These are phyloP conservation scores for Tetranychus cinnabarinus DNA, from an alignment of 1,140 invertebrate genomes.

Conservation along the genomic window DNA sequence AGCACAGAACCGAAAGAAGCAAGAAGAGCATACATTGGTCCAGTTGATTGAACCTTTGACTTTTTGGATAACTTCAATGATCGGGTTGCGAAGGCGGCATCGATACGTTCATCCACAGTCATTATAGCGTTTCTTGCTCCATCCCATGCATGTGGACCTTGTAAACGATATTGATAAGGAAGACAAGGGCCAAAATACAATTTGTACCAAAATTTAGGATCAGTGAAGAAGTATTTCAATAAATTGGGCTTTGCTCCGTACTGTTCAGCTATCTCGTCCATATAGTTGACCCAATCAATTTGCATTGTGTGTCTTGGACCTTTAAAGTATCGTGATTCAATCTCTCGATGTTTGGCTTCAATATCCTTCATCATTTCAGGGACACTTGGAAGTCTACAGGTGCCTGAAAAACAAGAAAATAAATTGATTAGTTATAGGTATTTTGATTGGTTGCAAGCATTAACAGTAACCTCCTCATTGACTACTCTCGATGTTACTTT, in stretches of 20 bases:
- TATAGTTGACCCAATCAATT: conserved; percentile 20
- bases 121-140: conserved; percentile 12
- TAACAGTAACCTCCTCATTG: too few relatives aligned
- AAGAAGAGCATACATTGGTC: too few relatives aligned
- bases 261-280: conserved; percentile 18
- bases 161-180: conserved; percentile 21
- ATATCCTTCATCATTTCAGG: conserved; percentile 21
- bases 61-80: too few relatives aligned
- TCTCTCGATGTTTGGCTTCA: conserved; percentile 14
- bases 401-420: not conserved
- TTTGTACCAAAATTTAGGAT: conserved; percentile 18
- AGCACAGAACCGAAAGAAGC: too few relatives aligned
- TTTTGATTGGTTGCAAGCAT: too few relatives aligned
- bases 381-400: conserved; percentile 14
- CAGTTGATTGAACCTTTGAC: too few relatives aligned
- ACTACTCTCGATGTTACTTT: too few relatives aligned
- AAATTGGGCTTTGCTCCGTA: conserved; percentile 20
- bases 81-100: conserved; percentile 5
- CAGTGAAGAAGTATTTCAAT: conserved; percentile 16
- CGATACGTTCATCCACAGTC: conserved; percentile 7
- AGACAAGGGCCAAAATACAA: conserved; percentile 20
- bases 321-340: conserved; percentile 16
- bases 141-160: conserved; percentile 15
- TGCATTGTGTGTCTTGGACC: conserved; percentile 23
- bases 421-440: too few relatives aligned